Evolutionary conservation across 2,888 invertebrate species (phyloP), one percentile per base, ranked within the genome.

Genomic region (Monopis laevigella): DNA sequence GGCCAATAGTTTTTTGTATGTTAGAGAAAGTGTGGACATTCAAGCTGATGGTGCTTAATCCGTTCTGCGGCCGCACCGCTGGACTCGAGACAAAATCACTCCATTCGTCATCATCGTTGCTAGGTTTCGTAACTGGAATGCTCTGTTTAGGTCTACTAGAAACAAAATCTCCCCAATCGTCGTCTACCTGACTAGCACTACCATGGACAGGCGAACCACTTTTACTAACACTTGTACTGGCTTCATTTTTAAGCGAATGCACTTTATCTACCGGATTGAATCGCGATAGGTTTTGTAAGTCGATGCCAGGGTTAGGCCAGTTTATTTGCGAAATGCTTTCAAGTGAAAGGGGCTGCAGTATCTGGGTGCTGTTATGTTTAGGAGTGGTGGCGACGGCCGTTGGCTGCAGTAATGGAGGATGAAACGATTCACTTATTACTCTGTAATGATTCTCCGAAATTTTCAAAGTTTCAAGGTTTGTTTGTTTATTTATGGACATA

Each of bases 81-180:
- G 80, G 65, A 48, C 75, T 80, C 2, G 80, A 80, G 26, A 81
- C 73, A 46, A 81, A 82, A 42, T 82, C 81, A 24, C 75, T 74
- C 82, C 82, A 82, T 52, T 81, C 81, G 41, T 81, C 82, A 39
- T 75, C 77, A 41, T 81, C 81, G 1, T 52, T 58, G 46, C 68
- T 64, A 1, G 52, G 49, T 10, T 55, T 49, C 49, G 69, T 73
- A 47, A 67, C 67, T 21, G 59, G 49, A 26, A 56, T 42, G 2
- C 54, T 39, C 41, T 53, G 61, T 50, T 64, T 70, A 2, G 80
- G 77, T 46, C 66, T 72, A 49, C 73, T 78, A 1, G 82, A 85
- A 14, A 86, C 82, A 54, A 85, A 86, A 47, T 86, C 86, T 2
- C 84, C 82, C 86, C 86, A 86, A 49, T 81, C 81, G 43, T 85